Base-by-base conservation (phyloP, 2,113 vertebrate genomes). In the Brienomyrus longianalis region DNA sequence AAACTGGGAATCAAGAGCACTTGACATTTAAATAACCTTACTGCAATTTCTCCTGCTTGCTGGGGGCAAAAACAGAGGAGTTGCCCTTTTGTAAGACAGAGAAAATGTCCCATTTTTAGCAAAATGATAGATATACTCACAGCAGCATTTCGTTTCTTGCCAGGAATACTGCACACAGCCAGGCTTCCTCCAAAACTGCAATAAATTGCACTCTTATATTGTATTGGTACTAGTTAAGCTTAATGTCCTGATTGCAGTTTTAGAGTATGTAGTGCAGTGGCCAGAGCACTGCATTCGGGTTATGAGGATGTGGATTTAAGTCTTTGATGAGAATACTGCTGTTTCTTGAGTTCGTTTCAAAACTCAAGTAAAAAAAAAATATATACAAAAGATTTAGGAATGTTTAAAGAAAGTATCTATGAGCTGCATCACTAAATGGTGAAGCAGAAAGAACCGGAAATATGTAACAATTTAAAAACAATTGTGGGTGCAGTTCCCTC, bases 191-290 rank as follows among this genome's bases (percentile, higher is more conserved):
- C n/a, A 48, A 31, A n/a, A n/a, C 43, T 17, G 17, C 27, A 35
- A 54, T 56, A 87, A 87, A 52, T 87, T 54, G 51, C 85, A 87
- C 85, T 86, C n/a, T 31, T 50, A 48, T 48, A 50, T 48, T 50
- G 47, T 31, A 27, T 80, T 86, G 83, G 83, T 56, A 87, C 51
- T 39, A 87, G 10, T 51, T 62, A 62, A 62, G 21, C 15, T 84
- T 39, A n/a, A 48, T 48, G 45, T 13, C 39, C 21, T 48, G 54
- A 88, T 88, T 27, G 35, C 17, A 43, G 19, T 31, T 54, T 87
- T 35, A 15, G 7, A 54, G 48, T 54, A 27, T 87, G 51, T 19
- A 54, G 3, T 35, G 19, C 2, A 31, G 15, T 56, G 87, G 39
- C 35, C 17, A 11, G 39, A n/a, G 52, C 35, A 88, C 52, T 88